Evolutionary conservation across 2,888 invertebrate genomes (phyloP).

Genomic region (Latrodectus hesperus): DNA sequence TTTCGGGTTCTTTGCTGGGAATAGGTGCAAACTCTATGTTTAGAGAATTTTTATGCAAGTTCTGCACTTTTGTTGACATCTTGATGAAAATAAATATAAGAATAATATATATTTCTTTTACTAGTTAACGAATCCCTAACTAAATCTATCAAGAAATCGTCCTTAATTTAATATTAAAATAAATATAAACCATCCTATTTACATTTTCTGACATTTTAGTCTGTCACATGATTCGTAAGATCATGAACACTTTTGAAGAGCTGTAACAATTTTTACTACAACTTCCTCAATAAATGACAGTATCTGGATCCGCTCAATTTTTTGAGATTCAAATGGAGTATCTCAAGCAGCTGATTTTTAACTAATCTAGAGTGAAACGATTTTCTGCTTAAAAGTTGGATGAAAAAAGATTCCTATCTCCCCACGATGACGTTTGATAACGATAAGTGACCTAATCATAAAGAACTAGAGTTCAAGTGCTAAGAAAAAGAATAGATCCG

Average conservation of each 20-base stretch:
- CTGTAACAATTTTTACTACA: no score
- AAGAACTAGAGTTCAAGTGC: constrained; percentile 43
- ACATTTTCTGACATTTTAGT: not conserved
- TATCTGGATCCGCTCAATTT: not conserved
- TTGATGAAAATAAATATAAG: not conserved
- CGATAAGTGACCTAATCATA: constrained; percentile 58
- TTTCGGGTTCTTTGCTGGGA: constrained; percentile 30
- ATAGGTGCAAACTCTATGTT: constrained; percentile 47
- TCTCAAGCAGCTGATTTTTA: not conserved
- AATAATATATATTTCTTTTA: no score
- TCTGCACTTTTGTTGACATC: constrained; percentile 48
- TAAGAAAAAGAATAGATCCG: not conserved
- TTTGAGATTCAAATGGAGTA: not conserved
- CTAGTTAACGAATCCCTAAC: not conserved
- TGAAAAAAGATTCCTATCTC: constrained; percentile 21
- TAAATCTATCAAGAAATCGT: not conserved
- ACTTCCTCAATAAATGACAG: not conserved
- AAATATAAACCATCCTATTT: not conserved
- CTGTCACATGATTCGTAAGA: no score
- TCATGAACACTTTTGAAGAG: no score
- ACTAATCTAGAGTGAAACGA: constrained; percentile 11
- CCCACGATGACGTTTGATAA: constrained; percentile 18
- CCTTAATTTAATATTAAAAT: not conserved
- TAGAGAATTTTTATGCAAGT: constrained; percentile 33
- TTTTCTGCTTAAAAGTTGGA: not conserved